These are phyloP conservation scores for Eupithecia insigniata DNA, from an alignment of 2,888 invertebrate genomes.

Conservation along the genomic window DNA sequence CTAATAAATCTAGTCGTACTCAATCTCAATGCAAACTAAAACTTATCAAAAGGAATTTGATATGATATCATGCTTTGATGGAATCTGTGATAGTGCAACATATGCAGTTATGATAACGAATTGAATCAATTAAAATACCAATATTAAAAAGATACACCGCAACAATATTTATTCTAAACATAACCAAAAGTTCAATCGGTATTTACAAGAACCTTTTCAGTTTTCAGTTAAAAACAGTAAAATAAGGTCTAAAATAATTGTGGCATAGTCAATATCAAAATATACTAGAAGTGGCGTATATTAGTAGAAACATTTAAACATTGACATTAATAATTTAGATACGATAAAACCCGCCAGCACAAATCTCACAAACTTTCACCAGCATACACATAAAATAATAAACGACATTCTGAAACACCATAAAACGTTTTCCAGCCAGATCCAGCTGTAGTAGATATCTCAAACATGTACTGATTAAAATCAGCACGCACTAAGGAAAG, in stretches of 20 bases:
- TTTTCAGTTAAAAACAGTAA: too few relatives aligned
- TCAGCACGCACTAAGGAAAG: constrained; percentile 43
- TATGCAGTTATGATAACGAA: background rate
- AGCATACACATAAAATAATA: constrained; percentile 18
- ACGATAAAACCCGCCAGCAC: constrained; percentile 3
- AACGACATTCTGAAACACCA: constrained; percentile 18
- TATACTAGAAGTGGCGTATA: background rate
- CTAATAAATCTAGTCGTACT: constrained; percentile 19
- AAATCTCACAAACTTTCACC: constrained; percentile 12
- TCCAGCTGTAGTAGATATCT: constrained; percentile 17
- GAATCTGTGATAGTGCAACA: constrained; percentile 44
- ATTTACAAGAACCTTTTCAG: background rate
- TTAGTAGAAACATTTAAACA: constrained; percentile 2
- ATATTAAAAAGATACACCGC: background rate
- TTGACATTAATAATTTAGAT: constrained; percentile 1
- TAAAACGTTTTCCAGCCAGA: constrained; percentile 28
- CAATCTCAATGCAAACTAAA: constrained; percentile 28
- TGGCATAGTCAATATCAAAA: background rate
- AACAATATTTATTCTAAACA: background rate
- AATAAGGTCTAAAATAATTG: background rate
- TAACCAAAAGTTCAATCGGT: background rate
- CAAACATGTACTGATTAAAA: constrained; percentile 42
- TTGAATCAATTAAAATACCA: background rate
- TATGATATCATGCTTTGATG: constrained; percentile 52
- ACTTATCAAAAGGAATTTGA: constrained; percentile 40